A percentile compares a stretch with the other conserved stretches of the same genome.
Evolutionary conservation across 2,888 invertebrate genomes (phyloP).

Genomic region (Acanthopleura granulata): DNA sequence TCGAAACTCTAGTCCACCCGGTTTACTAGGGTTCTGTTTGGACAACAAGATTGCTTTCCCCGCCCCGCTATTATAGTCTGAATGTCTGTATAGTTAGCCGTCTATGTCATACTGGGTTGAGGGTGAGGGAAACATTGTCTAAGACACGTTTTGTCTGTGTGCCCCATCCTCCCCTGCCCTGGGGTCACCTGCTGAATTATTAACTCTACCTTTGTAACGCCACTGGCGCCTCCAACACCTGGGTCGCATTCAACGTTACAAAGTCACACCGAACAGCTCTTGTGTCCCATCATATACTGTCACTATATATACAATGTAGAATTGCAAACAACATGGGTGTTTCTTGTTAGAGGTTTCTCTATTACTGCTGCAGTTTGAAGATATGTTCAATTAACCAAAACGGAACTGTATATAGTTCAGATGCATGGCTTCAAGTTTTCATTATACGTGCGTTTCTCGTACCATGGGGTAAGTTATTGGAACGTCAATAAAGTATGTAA

Average conservation of each 20-base stretch:
- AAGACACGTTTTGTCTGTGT: slow-evolving; percentile 7
- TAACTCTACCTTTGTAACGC: background rate
- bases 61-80: background rate
- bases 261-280: no score
- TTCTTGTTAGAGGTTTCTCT: no score
- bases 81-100: background rate
- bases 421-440: no score
- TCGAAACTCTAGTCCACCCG: background rate
- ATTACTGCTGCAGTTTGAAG: no score
- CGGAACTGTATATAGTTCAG: no score
- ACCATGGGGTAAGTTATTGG: no score
- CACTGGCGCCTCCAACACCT: slow-evolving; percentile 5
- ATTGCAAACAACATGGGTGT: no score
- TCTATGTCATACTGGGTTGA: background rate
- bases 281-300: no score
- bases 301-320: no score
- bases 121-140: background rate
- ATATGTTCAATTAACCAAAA: no score
- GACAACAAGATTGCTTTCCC: background rate
- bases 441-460: no score
- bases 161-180: background rate
- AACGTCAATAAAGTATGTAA: no score
- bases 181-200: background rate
- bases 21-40: slow-evolving; percentile 1
- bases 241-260: background rate